Evolutionary conservation across 2,797 vertebrate species (phyloP), one percentile per base, ranked within the genome.

Genomic region (Crocodylus rhombifer): DNA sequence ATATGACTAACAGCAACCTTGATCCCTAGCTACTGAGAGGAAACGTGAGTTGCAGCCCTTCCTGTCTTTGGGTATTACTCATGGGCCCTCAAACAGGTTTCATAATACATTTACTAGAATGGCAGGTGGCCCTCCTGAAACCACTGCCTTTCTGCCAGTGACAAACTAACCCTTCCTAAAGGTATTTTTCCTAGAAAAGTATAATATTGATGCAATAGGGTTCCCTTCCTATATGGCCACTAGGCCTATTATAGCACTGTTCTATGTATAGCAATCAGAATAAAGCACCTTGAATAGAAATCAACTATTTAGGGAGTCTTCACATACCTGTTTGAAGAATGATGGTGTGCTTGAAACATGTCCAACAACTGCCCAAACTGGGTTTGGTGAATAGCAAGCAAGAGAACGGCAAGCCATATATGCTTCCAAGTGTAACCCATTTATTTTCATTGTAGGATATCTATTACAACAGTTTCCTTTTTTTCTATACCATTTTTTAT

Each of bases 181-280:
- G 36, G 0, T 14, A 20, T 62, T 77, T 69, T 30, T 1, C 9
- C 11, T 18, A 18, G 5, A 86, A 20, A 63, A 26, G 0, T 0
- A 4, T 20, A 61, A 20, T 7, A 86, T 17, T 74, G 9, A 55
- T 15, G 4, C 0, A 76, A 8, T 51, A 67, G 28, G 67, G n/a
- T 83, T 84, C 4, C 18, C 26, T 80, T 76, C 60, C 73, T 87
- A 26, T 6, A 3, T 62, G 28, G 8, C 88, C 67, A 86, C 61
- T 1, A 42, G 16, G 14, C 23, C 36, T 73, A 51, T 51, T 51
- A 42, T 4, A 73, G 1, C 67, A 65, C 76, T 88, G 62, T 64
- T 92, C 64, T 92, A 69, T 90, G 67, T 75, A 87, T 93, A 84
- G 89, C 42, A 94, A 84, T 78, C 36, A 30, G 42, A 83, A 92